phyloP scores from a whole-genome alignment of 2,888 invertebrate genomes.

The Stegophylla sp. region DNA sequence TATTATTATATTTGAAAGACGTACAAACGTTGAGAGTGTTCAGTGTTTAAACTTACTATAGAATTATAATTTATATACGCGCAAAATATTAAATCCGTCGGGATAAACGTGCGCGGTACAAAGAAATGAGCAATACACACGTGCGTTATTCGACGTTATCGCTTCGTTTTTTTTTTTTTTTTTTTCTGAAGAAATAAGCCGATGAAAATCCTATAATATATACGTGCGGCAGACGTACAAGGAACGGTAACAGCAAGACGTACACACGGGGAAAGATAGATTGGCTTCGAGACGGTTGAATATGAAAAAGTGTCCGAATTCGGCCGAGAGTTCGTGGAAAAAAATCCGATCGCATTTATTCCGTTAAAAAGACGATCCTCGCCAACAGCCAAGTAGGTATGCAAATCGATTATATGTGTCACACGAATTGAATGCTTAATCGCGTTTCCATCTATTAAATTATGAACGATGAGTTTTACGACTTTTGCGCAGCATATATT shows the following conservation, averaged over 20 bases:
- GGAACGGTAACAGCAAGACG: not conserved
- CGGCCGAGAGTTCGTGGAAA: not conserved
- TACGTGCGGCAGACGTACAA: not conserved
- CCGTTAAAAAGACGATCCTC: not conserved
- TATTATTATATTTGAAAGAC: not conserved
- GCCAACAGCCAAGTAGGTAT: not conserved
- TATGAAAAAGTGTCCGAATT: not conserved
- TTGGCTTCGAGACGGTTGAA: not conserved
- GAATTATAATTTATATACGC: not conserved
- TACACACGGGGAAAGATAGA: not conserved
- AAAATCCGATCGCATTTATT: not conserved
- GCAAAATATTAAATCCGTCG: not conserved
- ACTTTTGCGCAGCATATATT: not conserved
- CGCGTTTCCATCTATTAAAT: constrained; percentile 7
- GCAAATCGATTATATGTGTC: constrained; percentile 4
- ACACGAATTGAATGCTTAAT: not conserved
- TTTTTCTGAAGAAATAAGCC: not conserved
- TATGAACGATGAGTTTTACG: constrained; percentile 7
- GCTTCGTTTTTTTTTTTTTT: no score
- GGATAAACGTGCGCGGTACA: not conserved
- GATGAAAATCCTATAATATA: not conserved
- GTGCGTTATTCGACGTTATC: not conserved
- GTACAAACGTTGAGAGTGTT: not conserved
- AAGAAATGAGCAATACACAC: not conserved
- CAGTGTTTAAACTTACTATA: not conserved